Evolutionary conservation across 2,797 vertebrate genomes (phyloP), one percentile per base, ranked within the genome.

Genomic region (Sarcoramphus papa): DNA sequence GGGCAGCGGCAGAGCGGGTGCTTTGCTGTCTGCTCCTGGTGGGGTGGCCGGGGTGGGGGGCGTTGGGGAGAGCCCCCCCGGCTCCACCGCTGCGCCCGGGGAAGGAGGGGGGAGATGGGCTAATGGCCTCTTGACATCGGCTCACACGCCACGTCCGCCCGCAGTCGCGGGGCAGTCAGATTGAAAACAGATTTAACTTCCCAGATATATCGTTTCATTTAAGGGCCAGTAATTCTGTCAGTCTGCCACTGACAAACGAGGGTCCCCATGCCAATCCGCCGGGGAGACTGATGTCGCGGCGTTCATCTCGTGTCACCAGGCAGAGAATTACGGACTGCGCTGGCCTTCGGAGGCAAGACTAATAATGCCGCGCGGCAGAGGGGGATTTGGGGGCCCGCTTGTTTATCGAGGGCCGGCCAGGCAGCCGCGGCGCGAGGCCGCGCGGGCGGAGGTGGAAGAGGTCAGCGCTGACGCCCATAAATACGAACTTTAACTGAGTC

Each of bases 211-310:
- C 85, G 98, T 98, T 98, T 98, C 97, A 98, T 98, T 98, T 98
- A 98, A 97, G 93, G 91, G 88, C 97, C 98, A 98, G 98, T 98
- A 98, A 99, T 98, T 98, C 98, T 99, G 98, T 99, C 98, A 98
- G 95, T 96, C 97, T 95, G 18, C 57, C 93, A 96, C 97, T 98
- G 98, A 99, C 98, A 97, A 98, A 99, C 91, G 98, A 97, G 97
- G 84, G 95, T 96, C 92, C 93, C 79, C 79, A 95, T 68, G 82
- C 92, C 96, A 93, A 88, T 95, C 95, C 43, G 75, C 97, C 83
- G 88, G 84, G 95, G 97, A 96, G 94, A 96, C 91, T 53, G 67
- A 97, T 80, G 50, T 48, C 50, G 92, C 65, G 48, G 90, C 62
- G 91, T 4, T 95, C 96, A 94, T 87, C 96, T 95, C 51, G 22